phyloP scores from a whole-genome alignment of 2,113 vertebrate species.

The Trogon melanurus region DNA sequence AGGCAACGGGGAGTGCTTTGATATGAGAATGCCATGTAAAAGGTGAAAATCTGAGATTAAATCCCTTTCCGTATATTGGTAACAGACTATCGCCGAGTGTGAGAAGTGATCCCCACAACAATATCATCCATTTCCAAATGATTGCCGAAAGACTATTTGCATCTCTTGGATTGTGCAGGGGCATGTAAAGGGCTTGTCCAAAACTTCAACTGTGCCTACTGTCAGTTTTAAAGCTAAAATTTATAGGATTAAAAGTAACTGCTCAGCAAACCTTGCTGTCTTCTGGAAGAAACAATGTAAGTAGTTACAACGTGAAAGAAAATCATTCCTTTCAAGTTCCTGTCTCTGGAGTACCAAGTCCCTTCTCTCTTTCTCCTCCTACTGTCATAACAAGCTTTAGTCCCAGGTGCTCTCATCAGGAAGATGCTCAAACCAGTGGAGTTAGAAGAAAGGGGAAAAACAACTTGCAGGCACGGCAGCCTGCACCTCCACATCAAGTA shows the following conservation, averaged over 20 bases:
- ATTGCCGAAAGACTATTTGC: neutral
- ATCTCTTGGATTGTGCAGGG: neutral
- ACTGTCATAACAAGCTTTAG: neutral
- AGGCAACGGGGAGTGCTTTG: neutral
- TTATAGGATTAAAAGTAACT: neutral
- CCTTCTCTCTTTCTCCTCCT: neutral
- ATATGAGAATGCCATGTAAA: neutral
- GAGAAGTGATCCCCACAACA: constrained; percentile 5
- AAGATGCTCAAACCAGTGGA: neutral
- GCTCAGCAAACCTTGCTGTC: neutral
- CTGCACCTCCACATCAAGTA: neutral
- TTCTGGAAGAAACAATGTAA: neutral
- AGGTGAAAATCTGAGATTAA: neutral
- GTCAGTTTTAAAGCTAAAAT: neutral
- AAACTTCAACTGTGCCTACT: neutral
- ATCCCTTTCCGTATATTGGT: neutral
- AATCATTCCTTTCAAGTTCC: neutral
- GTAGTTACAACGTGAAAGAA: neutral
- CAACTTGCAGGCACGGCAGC: neutral
- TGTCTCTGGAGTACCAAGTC: neutral
- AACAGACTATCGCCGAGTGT: neutral
- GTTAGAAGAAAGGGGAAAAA: neutral
- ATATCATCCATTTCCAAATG: neutral
- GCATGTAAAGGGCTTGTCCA: neutral
- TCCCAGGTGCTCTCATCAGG: neutral